Evolutionary conservation across 2,888 invertebrate species (phyloP).

Genomic region (Panopea generosa): DNA sequence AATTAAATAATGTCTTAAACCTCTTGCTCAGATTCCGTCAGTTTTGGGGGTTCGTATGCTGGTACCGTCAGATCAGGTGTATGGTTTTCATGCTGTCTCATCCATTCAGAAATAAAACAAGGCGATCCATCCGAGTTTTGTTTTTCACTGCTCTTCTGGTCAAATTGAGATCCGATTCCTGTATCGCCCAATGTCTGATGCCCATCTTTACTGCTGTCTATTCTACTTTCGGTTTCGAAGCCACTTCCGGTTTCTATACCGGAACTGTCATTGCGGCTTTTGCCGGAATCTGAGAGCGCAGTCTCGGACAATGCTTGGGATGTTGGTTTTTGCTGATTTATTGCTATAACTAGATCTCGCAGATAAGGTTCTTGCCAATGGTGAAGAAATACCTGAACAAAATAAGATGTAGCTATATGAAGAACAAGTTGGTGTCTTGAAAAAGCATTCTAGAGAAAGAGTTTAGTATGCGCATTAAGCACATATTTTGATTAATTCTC

Average conservation of each 20-base stretch:
- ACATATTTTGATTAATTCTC: too few relatives aligned
- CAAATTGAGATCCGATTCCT: background rate
- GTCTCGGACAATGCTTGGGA: conserved; percentile 6
- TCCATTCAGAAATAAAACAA: conserved; percentile 23
- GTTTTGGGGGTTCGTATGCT: conserved; percentile 27
- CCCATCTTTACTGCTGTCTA: too few relatives aligned
- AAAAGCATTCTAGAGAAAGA: too few relatives aligned
- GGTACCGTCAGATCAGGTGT: conserved; percentile 17
- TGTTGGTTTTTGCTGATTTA: conserved; percentile 21
- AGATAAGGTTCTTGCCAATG: conserved; percentile 62
- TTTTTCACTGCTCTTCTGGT: too few relatives aligned
- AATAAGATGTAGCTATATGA: too few relatives aligned
- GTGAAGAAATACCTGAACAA: conserved; percentile 56
- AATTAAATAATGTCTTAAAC: too few relatives aligned
- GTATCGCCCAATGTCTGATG: conserved; percentile 11
- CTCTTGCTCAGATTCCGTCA: conserved; percentile 27
- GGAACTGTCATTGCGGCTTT: too few relatives aligned
- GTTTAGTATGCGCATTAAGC: too few relatives aligned
- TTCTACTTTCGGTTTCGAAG: too few relatives aligned
- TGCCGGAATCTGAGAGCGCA: too few relatives aligned
- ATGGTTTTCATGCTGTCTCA: conserved; percentile 4
- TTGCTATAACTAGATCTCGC: conserved; percentile 41
- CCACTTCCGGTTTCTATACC: too few relatives aligned
- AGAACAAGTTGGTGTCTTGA: too few relatives aligned
- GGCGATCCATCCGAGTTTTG: background rate